phyloP scores from a whole-genome alignment of 2,888 invertebrate genomes.

The Glaucopsyche alexis region DNA sequence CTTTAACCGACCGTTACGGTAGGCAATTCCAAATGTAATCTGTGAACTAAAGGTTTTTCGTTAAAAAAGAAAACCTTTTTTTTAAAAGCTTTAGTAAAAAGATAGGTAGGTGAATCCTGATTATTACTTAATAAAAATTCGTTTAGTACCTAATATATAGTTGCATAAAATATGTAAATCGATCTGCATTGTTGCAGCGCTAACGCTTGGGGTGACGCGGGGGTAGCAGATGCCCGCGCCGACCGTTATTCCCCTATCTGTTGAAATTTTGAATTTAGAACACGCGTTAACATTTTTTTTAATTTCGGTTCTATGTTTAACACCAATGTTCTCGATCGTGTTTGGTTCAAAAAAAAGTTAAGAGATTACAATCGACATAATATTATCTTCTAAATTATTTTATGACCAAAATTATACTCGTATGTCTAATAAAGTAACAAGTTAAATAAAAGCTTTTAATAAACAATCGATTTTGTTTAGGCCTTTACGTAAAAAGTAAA shows the following conservation, averaged over 20 bases:
- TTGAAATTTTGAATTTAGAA: constrained; percentile 67
- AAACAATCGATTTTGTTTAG: neutral
- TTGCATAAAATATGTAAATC: constrained; percentile 39
- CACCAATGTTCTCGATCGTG: constrained; percentile 36
- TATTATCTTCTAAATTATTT: no score
- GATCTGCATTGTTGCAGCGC: constrained; percentile 48
- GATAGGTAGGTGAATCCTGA: no score
- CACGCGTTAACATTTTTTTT: constrained; percentile 74
- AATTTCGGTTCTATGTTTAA: constrained; percentile 63
- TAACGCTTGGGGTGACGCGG: constrained; percentile 50
- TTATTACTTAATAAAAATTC: no score
- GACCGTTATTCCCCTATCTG: constrained; percentile 75
- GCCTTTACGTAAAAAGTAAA: neutral
- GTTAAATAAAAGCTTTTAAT: no score
- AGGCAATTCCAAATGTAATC: neutral
- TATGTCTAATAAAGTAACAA: no score
- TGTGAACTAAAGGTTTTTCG: neutral
- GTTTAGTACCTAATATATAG: neutral
- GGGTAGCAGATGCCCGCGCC: constrained; percentile 66
- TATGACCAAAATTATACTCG: no score
- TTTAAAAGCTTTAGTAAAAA: no score
- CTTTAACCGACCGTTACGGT: neutral
- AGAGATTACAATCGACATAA: no score
- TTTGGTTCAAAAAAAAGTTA: neutral
- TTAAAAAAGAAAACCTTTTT: no score